phyloP scores from a whole-genome alignment of 2,113 vertebrate genomes.

The Rhinogobius similis region DNA sequence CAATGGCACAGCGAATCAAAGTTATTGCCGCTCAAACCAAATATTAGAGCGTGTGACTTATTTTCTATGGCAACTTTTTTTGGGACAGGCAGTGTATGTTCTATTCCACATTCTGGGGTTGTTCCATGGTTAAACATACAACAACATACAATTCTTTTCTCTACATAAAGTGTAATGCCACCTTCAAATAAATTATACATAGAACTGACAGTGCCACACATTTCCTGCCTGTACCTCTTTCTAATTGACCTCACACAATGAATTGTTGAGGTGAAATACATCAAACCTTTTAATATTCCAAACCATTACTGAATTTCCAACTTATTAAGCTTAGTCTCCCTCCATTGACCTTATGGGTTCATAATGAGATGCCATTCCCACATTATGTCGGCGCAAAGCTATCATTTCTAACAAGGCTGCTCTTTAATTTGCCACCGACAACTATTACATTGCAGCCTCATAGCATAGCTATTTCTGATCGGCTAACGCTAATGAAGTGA shows the following conservation, averaged over 20 bases:
- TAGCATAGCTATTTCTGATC: not conserved
- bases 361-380: not conserved
- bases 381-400: not conserved
- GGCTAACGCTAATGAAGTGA: slow-evolving; percentile 5
- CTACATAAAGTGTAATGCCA: too few species aligned
- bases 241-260: not conserved
- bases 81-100: too few species aligned
- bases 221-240: not conserved
- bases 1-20: too few species aligned
- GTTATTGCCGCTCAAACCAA: too few species aligned
- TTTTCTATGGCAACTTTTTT: too few species aligned
- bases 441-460: slow-evolving; percentile 1
- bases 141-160: too few species aligned
- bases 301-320: not conserved
- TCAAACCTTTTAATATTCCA: not conserved
- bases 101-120: too few species aligned
- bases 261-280: not conserved
- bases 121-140: too few species aligned
- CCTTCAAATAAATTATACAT: not conserved
- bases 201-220: not conserved
- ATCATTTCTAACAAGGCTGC: not conserved
- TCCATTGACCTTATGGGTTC: not conserved
- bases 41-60: too few species aligned
- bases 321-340: slow-evolving; percentile 3
- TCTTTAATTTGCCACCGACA: not conserved